Conservation (phyloP, 2,888 invertebrate genomes). For the Callinectes sapidus region DNA sequence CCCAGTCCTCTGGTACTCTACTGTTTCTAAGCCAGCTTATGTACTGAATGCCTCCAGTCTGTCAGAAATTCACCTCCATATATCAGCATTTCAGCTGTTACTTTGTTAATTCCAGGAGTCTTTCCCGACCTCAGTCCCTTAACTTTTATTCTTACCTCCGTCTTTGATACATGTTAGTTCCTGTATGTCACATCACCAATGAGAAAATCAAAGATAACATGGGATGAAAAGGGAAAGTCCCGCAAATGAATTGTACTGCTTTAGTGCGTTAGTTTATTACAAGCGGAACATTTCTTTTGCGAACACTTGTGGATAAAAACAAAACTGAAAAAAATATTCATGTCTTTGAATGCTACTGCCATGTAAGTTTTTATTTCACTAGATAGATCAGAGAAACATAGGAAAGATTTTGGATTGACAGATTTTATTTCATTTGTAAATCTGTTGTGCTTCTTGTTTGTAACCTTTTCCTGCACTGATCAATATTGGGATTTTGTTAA, state of each 20-base stretch:
- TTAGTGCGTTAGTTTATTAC: constrained; percentile 7
- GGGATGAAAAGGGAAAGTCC: constrained; percentile 14
- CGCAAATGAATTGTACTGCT: constrained; percentile 21
- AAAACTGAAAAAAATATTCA: background rate
- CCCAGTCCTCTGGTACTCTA: background rate
- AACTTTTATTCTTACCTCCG: background rate
- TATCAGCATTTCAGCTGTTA: constrained; percentile 36
- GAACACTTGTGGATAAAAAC: background rate
- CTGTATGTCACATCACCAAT: background rate
- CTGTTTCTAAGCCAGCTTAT: constrained; percentile 22
- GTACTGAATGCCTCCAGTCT: constrained; percentile 16
- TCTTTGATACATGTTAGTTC: background rate
- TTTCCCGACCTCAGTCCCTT: background rate
- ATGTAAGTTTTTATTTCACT: background rate
- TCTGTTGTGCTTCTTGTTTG: background rate
- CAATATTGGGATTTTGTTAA: background rate
- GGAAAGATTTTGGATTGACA: background rate
- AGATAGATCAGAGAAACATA: background rate
- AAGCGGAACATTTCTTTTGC: constrained; percentile 10
- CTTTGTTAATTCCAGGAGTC: background rate
- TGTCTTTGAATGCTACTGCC: background rate
- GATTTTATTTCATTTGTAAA: background rate
- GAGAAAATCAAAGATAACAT: background rate
- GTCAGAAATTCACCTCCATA: background rate
- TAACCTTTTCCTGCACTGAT: background rate